Conservation (phyloP, 2,113 vertebrate genomes). For the Neolamprologus tretocephalus region DNA sequence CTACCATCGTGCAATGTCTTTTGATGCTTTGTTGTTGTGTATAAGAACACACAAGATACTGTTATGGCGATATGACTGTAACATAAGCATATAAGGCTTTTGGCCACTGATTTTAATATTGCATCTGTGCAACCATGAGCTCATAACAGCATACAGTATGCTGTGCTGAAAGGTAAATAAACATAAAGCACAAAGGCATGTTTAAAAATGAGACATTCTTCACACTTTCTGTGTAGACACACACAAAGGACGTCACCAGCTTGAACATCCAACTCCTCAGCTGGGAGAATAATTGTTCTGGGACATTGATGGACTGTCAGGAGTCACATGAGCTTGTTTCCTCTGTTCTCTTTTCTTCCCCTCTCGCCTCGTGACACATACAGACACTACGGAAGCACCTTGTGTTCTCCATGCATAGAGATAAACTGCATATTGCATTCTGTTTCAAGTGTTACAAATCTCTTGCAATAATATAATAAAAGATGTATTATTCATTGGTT, state of each 20-base stretch:
- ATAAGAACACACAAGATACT: neutral
- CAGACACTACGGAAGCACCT: constrained; percentile 47
- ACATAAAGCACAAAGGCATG: constrained; percentile 1
- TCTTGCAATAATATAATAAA: constrained; percentile 67
- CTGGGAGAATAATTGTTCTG: constrained; percentile 41
- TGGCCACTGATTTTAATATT: neutral
- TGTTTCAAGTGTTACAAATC: constrained; percentile 70
- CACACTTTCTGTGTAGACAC: constrained; percentile 12
- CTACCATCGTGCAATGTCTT: neutral
- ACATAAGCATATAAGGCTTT: neutral
- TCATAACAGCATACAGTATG: neutral
- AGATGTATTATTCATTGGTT: constrained; percentile 63
- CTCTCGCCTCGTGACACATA: constrained; percentile 39
- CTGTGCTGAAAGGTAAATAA: neutral
- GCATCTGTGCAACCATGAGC: neutral
- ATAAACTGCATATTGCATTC: constrained; percentile 70
- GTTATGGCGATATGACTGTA: neutral
- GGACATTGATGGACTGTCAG: constrained; percentile 53
- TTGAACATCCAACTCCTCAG: constrained; percentile 13
- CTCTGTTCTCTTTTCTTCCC: constrained; percentile 41
- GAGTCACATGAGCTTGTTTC: constrained; percentile 49
- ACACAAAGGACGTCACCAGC: constrained; percentile 8
- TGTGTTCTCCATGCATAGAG: constrained; percentile 42
- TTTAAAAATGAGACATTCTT: constrained; percentile 26
- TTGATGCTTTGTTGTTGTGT: neutral